Conservation (phyloP, 2,113 vertebrate genomes). For the Poeciliopsis retropinna region DNA sequence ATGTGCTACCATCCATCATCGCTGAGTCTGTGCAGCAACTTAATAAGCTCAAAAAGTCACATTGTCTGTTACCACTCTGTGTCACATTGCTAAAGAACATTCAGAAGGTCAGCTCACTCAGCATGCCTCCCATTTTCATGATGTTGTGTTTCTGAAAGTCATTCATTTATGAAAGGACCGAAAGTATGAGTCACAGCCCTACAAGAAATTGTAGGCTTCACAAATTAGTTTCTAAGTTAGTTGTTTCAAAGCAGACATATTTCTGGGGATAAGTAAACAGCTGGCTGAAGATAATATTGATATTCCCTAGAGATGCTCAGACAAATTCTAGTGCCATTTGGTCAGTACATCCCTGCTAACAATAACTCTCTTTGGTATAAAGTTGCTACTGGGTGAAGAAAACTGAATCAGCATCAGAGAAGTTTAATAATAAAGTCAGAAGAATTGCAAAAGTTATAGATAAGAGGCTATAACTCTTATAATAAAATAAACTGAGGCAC, state of each 20-base stretch:
- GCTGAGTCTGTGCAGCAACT: conserved; percentile 27
- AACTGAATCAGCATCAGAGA: no score
- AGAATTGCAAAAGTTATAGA: no score
- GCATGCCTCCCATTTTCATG: conserved; percentile 35
- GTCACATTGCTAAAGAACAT: conserved; percentile 51
- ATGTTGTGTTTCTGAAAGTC: conserved; percentile 43
- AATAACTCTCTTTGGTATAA: neutral
- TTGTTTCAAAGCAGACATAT: conserved; percentile 2
- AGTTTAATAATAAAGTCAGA: no score
- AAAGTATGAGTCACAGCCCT: conserved; percentile 31
- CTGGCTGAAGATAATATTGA: conserved; percentile 2
- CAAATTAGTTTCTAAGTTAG: conserved; percentile 5
- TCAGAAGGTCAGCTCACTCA: conserved; percentile 43
- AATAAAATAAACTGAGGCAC: no score
- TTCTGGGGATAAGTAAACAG: conserved; percentile 7
- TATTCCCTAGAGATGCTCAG: neutral
- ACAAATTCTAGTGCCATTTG: neutral
- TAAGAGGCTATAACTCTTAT: no score
- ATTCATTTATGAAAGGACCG: conserved; percentile 40
- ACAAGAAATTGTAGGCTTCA: conserved; percentile 5
- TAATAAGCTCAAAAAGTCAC: conserved; percentile 52
- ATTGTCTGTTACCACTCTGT: conserved; percentile 44
- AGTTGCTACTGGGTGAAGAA: neutral
- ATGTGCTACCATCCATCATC: conserved; percentile 36
- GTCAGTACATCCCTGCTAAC: neutral